Evolutionary conservation across 2,113 vertebrate genomes (phyloP).

Genomic region (Nerophis lumbriciformis): DNA sequence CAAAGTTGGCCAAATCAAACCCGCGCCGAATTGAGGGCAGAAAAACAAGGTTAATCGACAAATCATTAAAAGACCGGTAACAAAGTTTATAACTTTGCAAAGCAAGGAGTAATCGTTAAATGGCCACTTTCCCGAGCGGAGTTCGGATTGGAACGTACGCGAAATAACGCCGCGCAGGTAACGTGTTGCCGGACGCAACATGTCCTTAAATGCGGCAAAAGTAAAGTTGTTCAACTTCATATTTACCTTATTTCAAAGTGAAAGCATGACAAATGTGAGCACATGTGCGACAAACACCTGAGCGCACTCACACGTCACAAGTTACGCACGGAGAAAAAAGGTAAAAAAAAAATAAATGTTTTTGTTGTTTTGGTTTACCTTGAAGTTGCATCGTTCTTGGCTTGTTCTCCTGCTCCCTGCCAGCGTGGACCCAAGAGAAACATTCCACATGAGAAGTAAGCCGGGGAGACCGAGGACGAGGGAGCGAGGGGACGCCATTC

Average conservation of each 20-base stretch:
- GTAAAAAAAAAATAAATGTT: too few relatives aligned
- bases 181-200: background rate
- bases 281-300: conserved; percentile 1
- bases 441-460: conserved; percentile 15
- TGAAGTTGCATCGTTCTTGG: conserved; percentile 50
- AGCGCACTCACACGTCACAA: background rate
- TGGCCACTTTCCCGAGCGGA: background rate
- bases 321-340: background rate
- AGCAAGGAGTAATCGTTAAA: background rate
- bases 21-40: background rate
- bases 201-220: background rate
- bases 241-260: background rate
- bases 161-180: conserved; percentile 19
- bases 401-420: conserved; percentile 17
- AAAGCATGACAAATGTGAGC: background rate
- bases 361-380: conserved; percentile 32
- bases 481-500: conserved; percentile 57
- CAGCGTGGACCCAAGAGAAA: conserved; percentile 26
- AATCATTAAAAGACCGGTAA: background rate
- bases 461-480: conserved; percentile 39
- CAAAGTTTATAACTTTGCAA: background rate
- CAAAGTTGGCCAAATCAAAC: background rate
- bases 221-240: background rate
- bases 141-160: conserved; percentile 6
- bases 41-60: background rate